Evolutionary conservation across 2,797 vertebrate species (phyloP), one percentile per base, ranked within the genome.

Genomic region (Morus bassanus): DNA sequence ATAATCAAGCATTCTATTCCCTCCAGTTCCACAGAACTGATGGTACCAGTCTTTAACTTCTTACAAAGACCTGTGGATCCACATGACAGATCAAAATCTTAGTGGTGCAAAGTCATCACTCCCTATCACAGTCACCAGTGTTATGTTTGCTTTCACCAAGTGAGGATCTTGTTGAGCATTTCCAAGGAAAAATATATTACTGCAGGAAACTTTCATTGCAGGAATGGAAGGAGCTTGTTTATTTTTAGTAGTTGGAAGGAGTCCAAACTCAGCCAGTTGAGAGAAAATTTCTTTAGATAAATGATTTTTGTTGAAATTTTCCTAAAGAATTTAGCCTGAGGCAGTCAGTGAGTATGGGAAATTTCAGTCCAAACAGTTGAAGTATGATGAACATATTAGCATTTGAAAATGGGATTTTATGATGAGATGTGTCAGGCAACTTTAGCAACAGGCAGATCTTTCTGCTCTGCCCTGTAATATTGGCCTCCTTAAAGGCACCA

Each of bases 1-100:
- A 92, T 89, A 94, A 94, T 84, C 87, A 94, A 94, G 76, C 72
- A 89, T 89, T 89, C 79, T 88, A 76, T 95, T 92, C 59, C 28
- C 39, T 72, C 25, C 28, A 63, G 54, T 72, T 89, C 59, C 50
- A 59, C 5, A 19, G 15, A 63, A 73, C 31, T 68, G 51, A 30
- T 28, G 41, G 17, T 28, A 56, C 25, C 16, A 73, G 17, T 67
- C 63, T 70, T 56, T 46, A 81, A 13, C 11, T 46, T 69, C 24
- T 64, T 41, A 70, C 16, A 60, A 22, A 90, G 31, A 75, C 22
- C 10, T 53, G 31, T 70, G 28, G 59, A 72, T 60, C 13, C 51
- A 48, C 2, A 13, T 5, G 6, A 9, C n/a, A 51, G 14, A 16
- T 72, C 23, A 69, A 74, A 83, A 53, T 50, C 45, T n/a, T 46